Base-by-base conservation (phyloP, 1,140 invertebrate species). In the Drosophila tsacasi region DNA sequence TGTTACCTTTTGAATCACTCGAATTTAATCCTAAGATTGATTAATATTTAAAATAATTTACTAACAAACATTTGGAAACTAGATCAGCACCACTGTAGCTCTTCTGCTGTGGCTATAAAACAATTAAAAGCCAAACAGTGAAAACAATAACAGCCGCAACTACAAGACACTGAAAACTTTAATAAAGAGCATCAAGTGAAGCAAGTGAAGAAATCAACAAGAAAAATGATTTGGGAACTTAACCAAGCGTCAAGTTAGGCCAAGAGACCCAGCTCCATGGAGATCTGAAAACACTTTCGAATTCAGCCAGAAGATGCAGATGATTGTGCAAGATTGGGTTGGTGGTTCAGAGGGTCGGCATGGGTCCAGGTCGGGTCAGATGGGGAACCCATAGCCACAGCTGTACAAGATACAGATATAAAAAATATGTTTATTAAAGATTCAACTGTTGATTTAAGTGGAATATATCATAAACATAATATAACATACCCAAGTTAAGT, bases 121-220 rank as follows among this genome's bases (percentile, higher is more conserved):
- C 78, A 81, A 87, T 87, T 87, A 81, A 78, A 79, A 78, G 61
- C 58, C 59, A 59, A 75, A 75, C 76, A 89, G 77, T 65, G 69
- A 89, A 73, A 55, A 76, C 52, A 58, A 62, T 50, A 75, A 54
- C 63, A 67, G 27, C 42, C 13, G 2, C 62, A 46, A 37, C 55
- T 35, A 69, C 63, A 71, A 66, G 46, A 13, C 46, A 67, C 47
- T 42, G 49, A 76, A 77, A 69, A 77, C 40, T 47, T 55, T 78
- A 90, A 81, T 84, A 71, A 89, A 83, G 66, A 79, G 64, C 74
- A 76, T 68, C 64, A 35, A 54, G 46, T 40, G 30, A 27, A n/a
- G 27, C 54, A 55, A 39, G 17, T 46, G 12, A 55, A 35, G 23
- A 46, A 55, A 25, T 55, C 54, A 27, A 68, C 44, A 50, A 64